Percentiles rank a stretch among this genome's conserved stretches.
These are phyloP conservation scores for Actinostola sp. DNA, from an alignment of 92 coral and sea anemone genomes.

Conservation along the genomic window DNA sequence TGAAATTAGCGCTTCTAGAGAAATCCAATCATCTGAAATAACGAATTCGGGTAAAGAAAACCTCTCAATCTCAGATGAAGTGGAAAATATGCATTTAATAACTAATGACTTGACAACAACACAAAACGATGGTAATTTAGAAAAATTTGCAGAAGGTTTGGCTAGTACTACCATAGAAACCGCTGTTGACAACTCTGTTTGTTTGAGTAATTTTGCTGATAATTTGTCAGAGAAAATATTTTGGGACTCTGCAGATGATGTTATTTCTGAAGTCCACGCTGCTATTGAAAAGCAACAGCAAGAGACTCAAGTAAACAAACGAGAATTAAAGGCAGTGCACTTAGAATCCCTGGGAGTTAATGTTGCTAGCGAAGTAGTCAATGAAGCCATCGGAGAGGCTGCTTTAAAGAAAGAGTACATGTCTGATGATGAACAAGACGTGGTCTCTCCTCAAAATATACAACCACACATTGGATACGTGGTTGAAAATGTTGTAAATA, in stretches of 20 bases:
- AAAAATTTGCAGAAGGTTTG: slow-evolving; percentile 69
- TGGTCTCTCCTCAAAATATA: slow-evolving; percentile 40
- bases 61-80: background rate
- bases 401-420: slow-evolving; percentile 20
- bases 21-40: background rate
- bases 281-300: slow-evolving; percentile 43
- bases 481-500: slow-evolving; percentile 81
- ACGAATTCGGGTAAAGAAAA: background rate
- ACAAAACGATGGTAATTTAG: slow-evolving; percentile 39
- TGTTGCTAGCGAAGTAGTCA: slow-evolving; percentile 58
- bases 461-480: slow-evolving; percentile 74
- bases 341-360: slow-evolving; percentile 54
- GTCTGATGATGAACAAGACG: slow-evolving; percentile 19
- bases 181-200: slow-evolving; percentile 58
- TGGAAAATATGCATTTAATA: background rate
- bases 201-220: slow-evolving; percentile 47
- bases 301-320: slow-evolving; percentile 34
- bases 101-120: background rate
- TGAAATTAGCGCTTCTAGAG: slow-evolving; percentile 4
- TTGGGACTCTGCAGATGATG: slow-evolving; percentile 57
- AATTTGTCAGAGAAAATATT: slow-evolving; percentile 57
- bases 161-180: slow-evolving; percentile 49
- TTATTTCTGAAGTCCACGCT: slow-evolving; percentile 56
- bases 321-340: slow-evolving; percentile 34
- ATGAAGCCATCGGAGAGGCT: slow-evolving; percentile 64